Evolutionary conservation across 2,113 vertebrate genomes (phyloP), one percentile per base, ranked within the genome.

Genomic region (Castor canadensis): DNA sequence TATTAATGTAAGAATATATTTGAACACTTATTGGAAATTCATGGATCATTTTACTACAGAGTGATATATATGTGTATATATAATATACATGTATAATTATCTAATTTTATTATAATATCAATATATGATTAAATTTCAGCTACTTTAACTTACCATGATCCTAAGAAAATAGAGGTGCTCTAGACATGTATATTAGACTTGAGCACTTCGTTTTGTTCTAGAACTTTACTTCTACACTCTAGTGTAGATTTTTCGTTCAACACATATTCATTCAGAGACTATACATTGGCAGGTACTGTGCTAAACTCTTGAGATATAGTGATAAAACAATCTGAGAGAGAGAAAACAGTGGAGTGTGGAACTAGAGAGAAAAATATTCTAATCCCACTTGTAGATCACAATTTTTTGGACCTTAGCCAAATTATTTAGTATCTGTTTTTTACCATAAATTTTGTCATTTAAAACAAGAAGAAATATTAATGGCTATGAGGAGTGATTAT

Each of bases 1-100:
- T 95, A 90, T 80, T 80, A 81, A 87, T 76, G 1, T n/a, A 38
- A 94, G 15, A 72, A 43, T 38, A 64, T 92, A 54, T 92, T 94
- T 35, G 43, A 91, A 96, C 56, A 77, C 20, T 85, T 15, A 10
- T 80, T 93, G 17, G 58, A 96, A 89, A 94, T 92, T 30, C 8
- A 7, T 66, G n/a, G 32, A 1, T 73, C n/a, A 5, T 86, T 38
- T 94, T 96, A 89, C 40, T 84, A 84, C 80, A 85, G 22, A 75
- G 12, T 13, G 43, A 22, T 22, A 20, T 43, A 32, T 6, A 19
- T 38, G 22, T n/a, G n/a, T 67, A 13, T 32, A 66, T 66, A 66
- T 32, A n/a, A 49, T 17, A 32, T n/a, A 32, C 52, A 47, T n/a
- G n/a, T 58, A 17, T 60, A n/a, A 43, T 38, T 71, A n/a, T n/a